A percentile compares a stretch with the other conserved stretches of the same genome.
phyloP scores from a whole-genome alignment of 2,888 invertebrate genomes.

The Suillia variegata region DNA sequence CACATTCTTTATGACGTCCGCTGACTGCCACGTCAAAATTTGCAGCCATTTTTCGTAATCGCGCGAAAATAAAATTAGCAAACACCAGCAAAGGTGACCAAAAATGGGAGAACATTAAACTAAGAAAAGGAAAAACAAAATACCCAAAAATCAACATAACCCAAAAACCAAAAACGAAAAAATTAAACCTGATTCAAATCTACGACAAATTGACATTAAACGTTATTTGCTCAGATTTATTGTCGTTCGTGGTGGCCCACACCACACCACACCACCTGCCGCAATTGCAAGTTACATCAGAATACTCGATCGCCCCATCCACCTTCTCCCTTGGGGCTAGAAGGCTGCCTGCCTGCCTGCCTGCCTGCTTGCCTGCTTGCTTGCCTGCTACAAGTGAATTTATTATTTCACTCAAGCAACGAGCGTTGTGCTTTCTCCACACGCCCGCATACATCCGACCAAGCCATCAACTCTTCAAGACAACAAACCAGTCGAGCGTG shows the following conservation, averaged over 20 bases:
- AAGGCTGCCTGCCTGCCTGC: neutral
- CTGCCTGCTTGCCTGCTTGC: no score
- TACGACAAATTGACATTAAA: slow-evolving; percentile 54
- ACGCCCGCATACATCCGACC: neutral
- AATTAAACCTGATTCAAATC: slow-evolving; percentile 29
- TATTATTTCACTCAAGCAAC: slow-evolving; percentile 5
- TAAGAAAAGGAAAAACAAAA: no score
- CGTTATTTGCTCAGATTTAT: slow-evolving; percentile 53
- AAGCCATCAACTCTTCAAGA: neutral
- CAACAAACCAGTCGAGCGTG: neutral
- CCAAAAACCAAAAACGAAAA: neutral
- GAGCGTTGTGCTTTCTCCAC: no score
- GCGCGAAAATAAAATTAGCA: neutral
- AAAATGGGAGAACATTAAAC: no score
- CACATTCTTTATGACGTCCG: neutral
- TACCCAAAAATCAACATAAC: neutral
- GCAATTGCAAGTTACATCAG: no score
- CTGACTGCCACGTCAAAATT: no score
- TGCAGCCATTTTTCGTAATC: neutral
- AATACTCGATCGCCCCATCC: no score
- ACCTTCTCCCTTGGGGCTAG: no score
- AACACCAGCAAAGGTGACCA: no score
- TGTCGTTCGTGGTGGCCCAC: no score
- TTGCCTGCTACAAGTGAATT: slow-evolving; percentile 3
- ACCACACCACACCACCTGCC: neutral